These are phyloP conservation scores for Lycocorax pyrrhopterus DNA, from an alignment of 2,113 vertebrate species.

Conservation along the genomic window DNA sequence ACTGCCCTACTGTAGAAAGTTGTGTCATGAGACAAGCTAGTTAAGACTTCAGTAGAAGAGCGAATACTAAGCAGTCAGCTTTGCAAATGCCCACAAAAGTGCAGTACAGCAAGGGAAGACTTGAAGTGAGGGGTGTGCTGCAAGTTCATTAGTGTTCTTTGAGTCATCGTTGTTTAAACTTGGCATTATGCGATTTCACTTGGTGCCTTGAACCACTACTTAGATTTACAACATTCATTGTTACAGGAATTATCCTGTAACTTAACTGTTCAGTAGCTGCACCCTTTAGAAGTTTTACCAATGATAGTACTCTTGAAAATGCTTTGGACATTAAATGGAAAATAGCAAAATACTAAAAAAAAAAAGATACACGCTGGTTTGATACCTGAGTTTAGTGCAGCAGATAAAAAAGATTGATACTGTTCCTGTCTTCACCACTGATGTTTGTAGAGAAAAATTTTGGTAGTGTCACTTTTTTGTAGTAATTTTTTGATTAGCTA, in stretches of 20 bases:
- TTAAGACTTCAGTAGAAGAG: background rate
- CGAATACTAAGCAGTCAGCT: background rate
- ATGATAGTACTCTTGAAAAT: background rate
- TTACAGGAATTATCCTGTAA: background rate
- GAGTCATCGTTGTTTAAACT: background rate
- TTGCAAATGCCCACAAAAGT: background rate
- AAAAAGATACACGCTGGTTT: background rate
- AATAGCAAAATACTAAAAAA: background rate
- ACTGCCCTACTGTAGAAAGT: background rate
- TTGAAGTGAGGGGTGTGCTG: background rate
- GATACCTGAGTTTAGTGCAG: background rate
- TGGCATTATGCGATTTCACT: background rate
- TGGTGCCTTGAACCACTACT: background rate
- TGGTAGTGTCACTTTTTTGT: background rate
- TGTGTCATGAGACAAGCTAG: background rate
- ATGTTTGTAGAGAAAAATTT: background rate
- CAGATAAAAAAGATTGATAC: background rate
- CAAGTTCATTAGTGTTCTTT: background rate
- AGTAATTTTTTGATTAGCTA: constrained; percentile 18
- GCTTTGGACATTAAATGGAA: background rate
- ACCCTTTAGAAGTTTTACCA: background rate
- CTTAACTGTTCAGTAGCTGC: background rate
- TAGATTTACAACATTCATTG: background rate
- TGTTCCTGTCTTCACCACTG: background rate
- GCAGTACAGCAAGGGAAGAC: background rate